These are phyloP conservation scores for Salarias fasciatus DNA, from an alignment of 2,797 vertebrate species.

Conservation along the genomic window DNA sequence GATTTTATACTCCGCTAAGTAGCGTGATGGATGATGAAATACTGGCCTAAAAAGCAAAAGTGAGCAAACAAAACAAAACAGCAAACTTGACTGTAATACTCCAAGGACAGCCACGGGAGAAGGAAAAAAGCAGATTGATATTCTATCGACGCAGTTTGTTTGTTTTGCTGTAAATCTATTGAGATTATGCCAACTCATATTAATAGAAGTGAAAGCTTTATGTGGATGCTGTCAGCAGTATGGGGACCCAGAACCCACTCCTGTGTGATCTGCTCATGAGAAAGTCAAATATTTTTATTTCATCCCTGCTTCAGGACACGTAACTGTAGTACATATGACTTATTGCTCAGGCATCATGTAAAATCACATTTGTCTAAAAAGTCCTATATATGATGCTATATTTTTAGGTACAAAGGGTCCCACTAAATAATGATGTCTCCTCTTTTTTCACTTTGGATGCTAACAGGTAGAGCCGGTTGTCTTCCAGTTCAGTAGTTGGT, in stretches of 20 bases:
- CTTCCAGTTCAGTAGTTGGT: too few species aligned
- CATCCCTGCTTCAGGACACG: slow-evolving; percentile 30
- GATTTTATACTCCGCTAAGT: slow-evolving; percentile 55
- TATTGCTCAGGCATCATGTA: slow-evolving; percentile 6
- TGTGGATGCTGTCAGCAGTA: slow-evolving; percentile 58
- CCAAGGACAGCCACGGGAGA: slow-evolving; percentile 61
- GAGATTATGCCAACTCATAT: slow-evolving; percentile 68
- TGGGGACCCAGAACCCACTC: slow-evolving; percentile 44
- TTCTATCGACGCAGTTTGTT: slow-evolving; percentile 75
- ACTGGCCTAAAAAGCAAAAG: slow-evolving; percentile 66
- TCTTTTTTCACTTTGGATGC: too few species aligned
- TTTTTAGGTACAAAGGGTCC: too few species aligned
- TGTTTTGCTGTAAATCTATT: slow-evolving; percentile 70
- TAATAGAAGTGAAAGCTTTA: slow-evolving; percentile 61
- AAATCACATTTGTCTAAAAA: slow-evolving; percentile 4
- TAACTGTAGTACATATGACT: slow-evolving; percentile 7
- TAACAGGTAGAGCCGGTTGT: too few species aligned
- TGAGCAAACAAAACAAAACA: slow-evolving; percentile 73
- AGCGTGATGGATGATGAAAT: slow-evolving; percentile 73
- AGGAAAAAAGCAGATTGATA: slow-evolving; percentile 72
- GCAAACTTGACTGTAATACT: slow-evolving; percentile 66
- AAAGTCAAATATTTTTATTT: slow-evolving; percentile 44
- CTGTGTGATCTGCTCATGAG: slow-evolving; percentile 25
- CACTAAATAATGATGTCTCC: too few species aligned
- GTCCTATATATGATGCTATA: neutral